Evolutionary conservation across 2,113 vertebrate genomes (phyloP), one percentile per base, ranked within the genome.

Genomic region (Nothobranchius kuhntae): DNA sequence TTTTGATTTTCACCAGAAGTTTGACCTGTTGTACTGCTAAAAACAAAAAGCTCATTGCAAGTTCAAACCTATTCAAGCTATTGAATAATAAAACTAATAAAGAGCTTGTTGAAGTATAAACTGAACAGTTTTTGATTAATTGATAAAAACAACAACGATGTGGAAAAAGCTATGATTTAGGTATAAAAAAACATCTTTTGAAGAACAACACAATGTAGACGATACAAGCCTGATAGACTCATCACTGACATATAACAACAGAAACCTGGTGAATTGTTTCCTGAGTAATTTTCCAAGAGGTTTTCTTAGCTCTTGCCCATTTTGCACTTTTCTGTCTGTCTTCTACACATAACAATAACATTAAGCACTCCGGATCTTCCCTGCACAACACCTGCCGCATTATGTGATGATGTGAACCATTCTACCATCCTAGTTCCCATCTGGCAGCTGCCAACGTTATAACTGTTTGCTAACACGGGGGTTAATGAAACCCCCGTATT

Each of bases 401-500:
- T 80, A 84, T 78, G 61, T 77, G 81, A 79, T 75, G 84, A 80
- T 81, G 48, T 58, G 78, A 84, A 81, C 81, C 73, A 64, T 82
- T 80, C 66, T 76, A 69, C 67, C 78, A 59, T 84, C 78, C 70
- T 51, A 13, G 80, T 53, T 84, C 81, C 87, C 87, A 88, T 81
- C 90, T 87, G 89, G 84, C 78, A 88, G 86, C 86, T 87, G 86
- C 82, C 85, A 80, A 63, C 84, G 69, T 80, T 85, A 69, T 79
- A 86, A 80, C 87, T 78, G 84, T 81, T 78, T 64, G 6, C 86
- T 86, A 87, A 89, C 82, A 82, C 44, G 10, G 83, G 81, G 86
- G 87, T 86, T 87, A 87, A 87, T 87, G 81, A 86, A 89, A 78
- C 85, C 87, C 81, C 66, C 1, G 67, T 86, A 83, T 89, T 87